Percentiles rank a stretch among this genome's conserved stretches.
Conservation (phyloP, 1,140 invertebrate genomes). For the Orchesella cincta region DNA sequence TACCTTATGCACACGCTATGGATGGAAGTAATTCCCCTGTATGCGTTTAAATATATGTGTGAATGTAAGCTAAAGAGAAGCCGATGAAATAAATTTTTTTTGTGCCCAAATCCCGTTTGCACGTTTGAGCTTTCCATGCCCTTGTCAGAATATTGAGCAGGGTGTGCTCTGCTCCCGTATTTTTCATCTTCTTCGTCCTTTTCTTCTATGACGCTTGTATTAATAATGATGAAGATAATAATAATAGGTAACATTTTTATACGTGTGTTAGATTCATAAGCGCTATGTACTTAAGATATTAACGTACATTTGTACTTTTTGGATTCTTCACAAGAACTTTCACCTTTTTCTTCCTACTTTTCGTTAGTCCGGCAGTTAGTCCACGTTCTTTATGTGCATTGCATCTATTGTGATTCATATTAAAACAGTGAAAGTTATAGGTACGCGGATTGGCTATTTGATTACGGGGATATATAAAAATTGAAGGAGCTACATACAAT, state of each 20-base stretch:
- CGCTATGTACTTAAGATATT: slow-evolving; percentile 3
- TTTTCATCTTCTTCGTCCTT: neutral
- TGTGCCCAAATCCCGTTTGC: slow-evolving; percentile 27
- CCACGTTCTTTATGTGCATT: neutral
- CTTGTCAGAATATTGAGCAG: neutral
- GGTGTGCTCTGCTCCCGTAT: neutral
- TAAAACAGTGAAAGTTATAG: slow-evolving; percentile 4
- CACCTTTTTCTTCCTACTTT: neutral
- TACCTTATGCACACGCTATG: no score
- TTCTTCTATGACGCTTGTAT: neutral
- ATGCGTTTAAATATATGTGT: no score
- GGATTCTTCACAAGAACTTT: neutral
- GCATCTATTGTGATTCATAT: slow-evolving; percentile 22
- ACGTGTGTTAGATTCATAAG: neutral
- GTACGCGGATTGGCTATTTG: neutral
- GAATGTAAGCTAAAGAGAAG: no score
- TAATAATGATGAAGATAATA: slow-evolving; percentile 1
- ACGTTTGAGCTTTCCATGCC: slow-evolving; percentile 12
- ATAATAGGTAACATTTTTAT: neutral
- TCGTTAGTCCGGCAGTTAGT: no score
- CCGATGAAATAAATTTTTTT: no score
- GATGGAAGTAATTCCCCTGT: no score
- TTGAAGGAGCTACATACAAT: neutral
- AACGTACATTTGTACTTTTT: slow-evolving; percentile 21
- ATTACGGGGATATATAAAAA: neutral